Base-by-base conservation (phyloP, 2,888 invertebrate genomes). In the Synanthedon tipuliformis region DNA sequence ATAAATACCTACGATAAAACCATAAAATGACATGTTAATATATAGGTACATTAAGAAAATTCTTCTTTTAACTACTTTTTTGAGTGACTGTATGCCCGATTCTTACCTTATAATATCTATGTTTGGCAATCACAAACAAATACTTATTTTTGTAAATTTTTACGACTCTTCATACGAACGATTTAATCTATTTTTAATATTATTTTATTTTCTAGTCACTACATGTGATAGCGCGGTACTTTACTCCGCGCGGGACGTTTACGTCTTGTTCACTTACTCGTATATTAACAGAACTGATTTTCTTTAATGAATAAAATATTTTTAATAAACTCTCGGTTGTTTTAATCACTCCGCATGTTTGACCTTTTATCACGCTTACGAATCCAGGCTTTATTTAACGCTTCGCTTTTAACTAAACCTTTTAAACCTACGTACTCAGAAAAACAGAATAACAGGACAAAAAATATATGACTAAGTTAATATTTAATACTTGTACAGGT, bases 211-310 rank as follows among this genome's bases (percentile, higher is more conserved):
- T 74, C 72, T 76, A 81, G 77, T 77, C 75, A 77, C 75, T 51
- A 40, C 71, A 34, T 54, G 73, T 80, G 75, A 78, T 75, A 76
- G 70, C 69, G 73, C 75, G 72, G 69, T 51, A 51, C 54, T 69
- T 63, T 64, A 69, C 68, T 69, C 71, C 71, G 68, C 69, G 64
- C 59, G 63, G 74, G 77, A 78, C 75, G 75, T 76, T 80, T 75
- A 75, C 71, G 74, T 76, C 78, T 78, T 79, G 74, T 75, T 77
- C 78, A 78, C 80, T 79, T 76, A n/a, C n/a, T n/a, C n/a, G n/a
- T n/a, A n/a, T n/a, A 34, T 72, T 78, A 81, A 81, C 79, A 82
- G 82, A 81, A 86, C 86, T 87, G 86, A 87, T 87, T 85, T 75
- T 78, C 73, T 74, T 78, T 81, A 82, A 82, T 78, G 83, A 53